Evolutionary conservation across 2,797 vertebrate genomes (phyloP).

Genomic region (Acomys russatus): DNA sequence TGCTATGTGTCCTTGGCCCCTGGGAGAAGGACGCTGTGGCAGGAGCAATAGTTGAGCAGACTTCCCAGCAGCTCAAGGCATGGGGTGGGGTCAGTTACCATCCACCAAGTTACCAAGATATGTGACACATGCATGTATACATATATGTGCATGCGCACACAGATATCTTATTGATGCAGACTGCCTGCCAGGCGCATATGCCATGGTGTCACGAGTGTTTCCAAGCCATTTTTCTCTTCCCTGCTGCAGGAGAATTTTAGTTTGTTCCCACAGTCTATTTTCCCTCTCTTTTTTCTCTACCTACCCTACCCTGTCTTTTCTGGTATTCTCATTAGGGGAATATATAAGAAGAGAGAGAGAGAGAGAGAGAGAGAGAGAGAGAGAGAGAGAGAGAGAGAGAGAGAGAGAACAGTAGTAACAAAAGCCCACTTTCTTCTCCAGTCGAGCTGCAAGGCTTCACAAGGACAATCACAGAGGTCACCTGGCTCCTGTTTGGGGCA

Average conservation of each 20-base stretch:
- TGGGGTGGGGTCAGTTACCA: neutral
- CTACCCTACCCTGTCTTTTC: neutral
- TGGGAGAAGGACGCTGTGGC: neutral
- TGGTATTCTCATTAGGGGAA: constrained; percentile 51
- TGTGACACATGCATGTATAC: neutral
- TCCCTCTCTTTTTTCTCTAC: neutral
- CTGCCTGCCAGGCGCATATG: neutral
- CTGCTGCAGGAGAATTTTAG: constrained; percentile 58
- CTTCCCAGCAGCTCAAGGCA: neutral
- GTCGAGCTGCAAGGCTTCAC: neutral
- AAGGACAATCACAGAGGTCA: constrained; percentile 57
- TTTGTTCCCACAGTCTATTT: neutral
- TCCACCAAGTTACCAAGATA: neutral
- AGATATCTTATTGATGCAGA: constrained; percentile 40
- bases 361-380: neutral
- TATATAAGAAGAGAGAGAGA: neutral
- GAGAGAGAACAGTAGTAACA: neutral
- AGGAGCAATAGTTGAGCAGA: neutral
- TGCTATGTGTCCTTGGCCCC: accelerated
- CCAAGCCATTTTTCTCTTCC: neutral
- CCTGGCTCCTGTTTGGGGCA: neutral
- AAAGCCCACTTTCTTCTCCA: constrained; percentile 58
- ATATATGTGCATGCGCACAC: neutral
- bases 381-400: neutral
- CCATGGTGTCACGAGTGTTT: neutral